Conservation (phyloP, 2,797 vertebrate species). For the Falco cherrug region DNA sequence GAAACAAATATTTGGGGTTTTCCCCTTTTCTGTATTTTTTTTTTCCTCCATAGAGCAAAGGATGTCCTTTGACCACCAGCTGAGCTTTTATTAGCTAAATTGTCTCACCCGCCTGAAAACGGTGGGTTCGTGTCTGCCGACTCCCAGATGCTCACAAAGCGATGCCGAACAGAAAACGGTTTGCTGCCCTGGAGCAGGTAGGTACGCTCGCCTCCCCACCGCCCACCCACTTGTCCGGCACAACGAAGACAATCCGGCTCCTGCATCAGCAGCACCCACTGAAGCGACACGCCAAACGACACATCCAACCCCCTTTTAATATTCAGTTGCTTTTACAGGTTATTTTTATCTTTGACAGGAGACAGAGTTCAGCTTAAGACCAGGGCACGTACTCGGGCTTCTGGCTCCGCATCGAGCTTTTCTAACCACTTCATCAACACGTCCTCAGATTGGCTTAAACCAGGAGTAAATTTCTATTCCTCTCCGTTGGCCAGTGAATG, state of each 20-base stretch:
- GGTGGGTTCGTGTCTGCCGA: not conserved
- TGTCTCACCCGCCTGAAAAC: not conserved
- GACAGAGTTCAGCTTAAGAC: not conserved
- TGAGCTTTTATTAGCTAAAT: not conserved
- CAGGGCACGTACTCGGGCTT: not conserved
- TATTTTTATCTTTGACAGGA: constrained; percentile 23
- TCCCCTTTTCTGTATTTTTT: not conserved
- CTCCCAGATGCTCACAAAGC: not conserved
- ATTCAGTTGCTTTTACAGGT: not conserved
- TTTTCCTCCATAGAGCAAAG: not conserved
- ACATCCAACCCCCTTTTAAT: not conserved
- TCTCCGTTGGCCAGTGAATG: not conserved
- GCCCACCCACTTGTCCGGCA: not conserved
- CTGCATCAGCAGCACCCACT: not conserved
- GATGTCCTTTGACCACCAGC: not conserved
- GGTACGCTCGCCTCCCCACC: not conserved
- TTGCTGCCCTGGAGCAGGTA: not conserved
- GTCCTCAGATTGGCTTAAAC: constrained; percentile 43
- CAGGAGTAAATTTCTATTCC: constrained; percentile 2
- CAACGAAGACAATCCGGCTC: not conserved
- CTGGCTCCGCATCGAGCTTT: not conserved
- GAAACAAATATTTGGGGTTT: not conserved
- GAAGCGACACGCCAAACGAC: not conserved
- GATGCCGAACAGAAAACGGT: not conserved
- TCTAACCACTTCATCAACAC: constrained; percentile 42